Evolutionary conservation across 1,140 invertebrate genomes (phyloP), one percentile per base, ranked within the genome.

Genomic region (Euura lappo): DNA sequence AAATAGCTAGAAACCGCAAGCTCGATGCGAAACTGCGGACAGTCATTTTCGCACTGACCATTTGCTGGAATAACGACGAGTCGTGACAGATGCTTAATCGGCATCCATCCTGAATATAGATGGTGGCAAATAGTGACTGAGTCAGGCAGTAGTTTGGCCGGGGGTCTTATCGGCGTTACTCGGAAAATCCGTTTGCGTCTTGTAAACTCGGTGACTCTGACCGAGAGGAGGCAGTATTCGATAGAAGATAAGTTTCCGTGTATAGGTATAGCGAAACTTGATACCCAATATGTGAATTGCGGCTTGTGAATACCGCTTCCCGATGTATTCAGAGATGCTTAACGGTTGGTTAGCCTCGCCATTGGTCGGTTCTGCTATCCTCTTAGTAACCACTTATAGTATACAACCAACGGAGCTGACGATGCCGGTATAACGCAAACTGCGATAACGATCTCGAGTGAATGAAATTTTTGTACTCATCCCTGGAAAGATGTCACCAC

Each of bases 121-220:
- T 51, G 47, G 47, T 7, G 7, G n/a, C 47, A 51, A 51, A 51
- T 51, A 51, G n/a, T 7, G 2, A 51, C 7, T 51, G 47, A 51
- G n/a, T 51, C 47, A 51, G n/a, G 47, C 7, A 51, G 28, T 51
- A n/a, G 47, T 51, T 51, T n/a, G 47, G n/a, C 47, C 28, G 28
- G 2, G 71, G 83, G 83, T 84, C 83, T 84, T 84, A 85, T 84
- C 83, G 78, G 76, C 78, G 82, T 83, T 82, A 84, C 82, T 28
- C 81, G 83, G 83, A 79, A 84, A 84, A 84, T 81, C 83, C 83
- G 82, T 85, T 85, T 84, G 82, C 82, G 82, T 85, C 83, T 83
- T 84, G 83, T 83, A 84, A 85, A 84, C 83, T 85, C 76, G 75
- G 76, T 80, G 78, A 79, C 80, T 79, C 78, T 72, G 75, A 78